These are phyloP conservation scores for Rhagonycha fulva DNA, from an alignment of 2,888 invertebrate species.

Conservation along the genomic window DNA sequence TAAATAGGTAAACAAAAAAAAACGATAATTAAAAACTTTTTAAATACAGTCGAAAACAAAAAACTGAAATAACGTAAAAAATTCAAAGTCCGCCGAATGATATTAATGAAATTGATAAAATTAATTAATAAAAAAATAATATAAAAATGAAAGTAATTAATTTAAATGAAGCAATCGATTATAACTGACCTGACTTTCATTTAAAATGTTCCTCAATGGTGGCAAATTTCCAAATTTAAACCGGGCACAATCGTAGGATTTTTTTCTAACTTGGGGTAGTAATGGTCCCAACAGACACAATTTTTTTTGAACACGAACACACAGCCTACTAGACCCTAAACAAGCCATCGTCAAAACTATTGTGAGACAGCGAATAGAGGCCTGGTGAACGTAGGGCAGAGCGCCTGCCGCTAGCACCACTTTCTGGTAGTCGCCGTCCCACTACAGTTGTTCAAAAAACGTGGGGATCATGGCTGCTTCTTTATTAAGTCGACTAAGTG, in stretches of 20 bases:
- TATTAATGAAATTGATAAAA: background rate
- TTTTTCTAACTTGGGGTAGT: conserved; percentile 64
- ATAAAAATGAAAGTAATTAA: background rate
- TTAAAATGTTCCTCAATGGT: conserved; percentile 52
- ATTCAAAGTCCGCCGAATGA: background rate
- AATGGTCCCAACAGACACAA: conserved; percentile 78
- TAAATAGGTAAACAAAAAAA: background rate
- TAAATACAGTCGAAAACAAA: background rate
- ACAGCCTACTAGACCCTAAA: conserved; percentile 81
- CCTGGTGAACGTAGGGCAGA: conserved; percentile 37
- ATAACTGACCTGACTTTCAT: conserved; percentile 54
- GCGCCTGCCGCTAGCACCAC: conserved; percentile 43
- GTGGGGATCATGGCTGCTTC: conserved; percentile 45
- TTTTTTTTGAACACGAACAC: conserved; percentile 80
- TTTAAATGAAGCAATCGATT: background rate
- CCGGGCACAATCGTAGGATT: conserved; percentile 69
- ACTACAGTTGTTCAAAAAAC: conserved; percentile 27
- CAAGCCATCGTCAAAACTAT: conserved; percentile 82
- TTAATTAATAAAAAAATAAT: background rate
- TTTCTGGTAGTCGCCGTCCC: conserved; percentile 43
- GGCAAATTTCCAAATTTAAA: conserved; percentile 67
- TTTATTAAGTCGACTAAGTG: conserved; percentile 49
- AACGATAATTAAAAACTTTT: background rate
- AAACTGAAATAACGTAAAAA: background rate
- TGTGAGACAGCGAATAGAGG: conserved; percentile 57